phyloP scores from a whole-genome alignment of 2,797 vertebrate species.

The Leptoclinus maculatus region DNA sequence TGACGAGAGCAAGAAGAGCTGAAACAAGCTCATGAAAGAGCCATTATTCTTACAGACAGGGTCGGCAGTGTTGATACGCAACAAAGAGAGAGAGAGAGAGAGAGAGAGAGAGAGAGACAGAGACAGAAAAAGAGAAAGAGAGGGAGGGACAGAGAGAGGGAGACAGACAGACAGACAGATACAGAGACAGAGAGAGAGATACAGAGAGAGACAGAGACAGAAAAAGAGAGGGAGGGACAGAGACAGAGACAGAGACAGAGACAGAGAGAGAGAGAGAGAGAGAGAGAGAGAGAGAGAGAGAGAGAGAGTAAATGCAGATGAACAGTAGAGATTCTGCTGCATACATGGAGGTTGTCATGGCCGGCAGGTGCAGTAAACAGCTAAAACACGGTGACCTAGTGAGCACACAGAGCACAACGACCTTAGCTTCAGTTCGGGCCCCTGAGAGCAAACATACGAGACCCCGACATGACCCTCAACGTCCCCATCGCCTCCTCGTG shows the following conservation, averaged over 20 bases:
- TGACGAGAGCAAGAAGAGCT: conserved; percentile 38
- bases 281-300: not conserved
- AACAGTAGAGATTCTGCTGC: conserved; percentile 1
- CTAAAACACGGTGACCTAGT: conserved; percentile 8
- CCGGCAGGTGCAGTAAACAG: conserved; percentile 11
- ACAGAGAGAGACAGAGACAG: not conserved
- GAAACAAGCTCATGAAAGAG: conserved; percentile 61
- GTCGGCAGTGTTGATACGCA: conserved; percentile 56
- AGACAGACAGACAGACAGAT: conserved; percentile 4
- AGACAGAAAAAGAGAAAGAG: not conserved
- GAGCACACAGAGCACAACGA: not conserved
- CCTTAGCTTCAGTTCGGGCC: conserved; percentile 21
- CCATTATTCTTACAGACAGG: conserved; percentile 63
- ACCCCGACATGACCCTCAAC: conserved; percentile 43
- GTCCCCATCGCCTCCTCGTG: conserved; percentile 8
- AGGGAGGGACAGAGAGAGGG: not conserved
- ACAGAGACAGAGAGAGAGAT: not conserved
- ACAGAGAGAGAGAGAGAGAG: conserved; percentile 5
- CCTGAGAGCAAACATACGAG: conserved; percentile 53
- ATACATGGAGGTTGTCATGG: not conserved
- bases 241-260: conserved; percentile 1
- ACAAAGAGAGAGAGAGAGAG: conserved; percentile 19
- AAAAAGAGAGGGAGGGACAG: not conserved
- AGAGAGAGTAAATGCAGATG: not conserved
- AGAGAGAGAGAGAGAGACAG: conserved; percentile 6